phyloP scores from a whole-genome alignment of 2,797 vertebrate species.

The Lacerta bilineata region DNA sequence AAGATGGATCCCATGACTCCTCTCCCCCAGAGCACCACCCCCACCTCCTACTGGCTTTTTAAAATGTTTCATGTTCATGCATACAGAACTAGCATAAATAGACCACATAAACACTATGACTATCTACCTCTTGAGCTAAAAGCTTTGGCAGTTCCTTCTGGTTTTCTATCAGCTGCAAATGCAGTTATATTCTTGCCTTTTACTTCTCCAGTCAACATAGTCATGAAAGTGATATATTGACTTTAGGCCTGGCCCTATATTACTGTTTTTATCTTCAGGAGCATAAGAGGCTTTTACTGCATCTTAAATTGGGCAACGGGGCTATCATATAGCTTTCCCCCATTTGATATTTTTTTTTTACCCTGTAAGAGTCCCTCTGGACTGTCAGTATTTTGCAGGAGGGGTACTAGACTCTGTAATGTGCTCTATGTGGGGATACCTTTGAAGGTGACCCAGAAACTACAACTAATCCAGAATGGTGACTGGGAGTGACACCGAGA shows the following conservation, averaged over 20 bases:
- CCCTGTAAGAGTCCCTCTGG: too few species aligned
- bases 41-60: not conserved
- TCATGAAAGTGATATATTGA: not conserved
- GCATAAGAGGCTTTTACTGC: not conserved
- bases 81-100: slow-evolving; percentile 33
- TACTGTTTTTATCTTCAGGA: not conserved
- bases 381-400: too few species aligned
- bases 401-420: too few species aligned
- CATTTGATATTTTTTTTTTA: not conserved
- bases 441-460: too few species aligned
- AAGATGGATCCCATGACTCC: slow-evolving; percentile 1
- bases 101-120: not conserved
- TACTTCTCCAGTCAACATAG: not conserved
- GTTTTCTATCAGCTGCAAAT: not conserved
- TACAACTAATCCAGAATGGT: too few species aligned
- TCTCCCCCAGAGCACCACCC: not conserved
- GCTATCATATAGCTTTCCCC: not conserved
- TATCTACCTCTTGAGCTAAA: not conserved
- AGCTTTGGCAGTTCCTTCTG: slow-evolving; percentile 4
- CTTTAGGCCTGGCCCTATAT: not conserved
- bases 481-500: too few species aligned
- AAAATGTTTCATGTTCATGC: slow-evolving; percentile 35
- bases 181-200: not conserved
- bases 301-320: not conserved
- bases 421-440: too few species aligned